Conservation (phyloP, 2,888 invertebrate genomes). For the Cheilosia soror region DNA sequence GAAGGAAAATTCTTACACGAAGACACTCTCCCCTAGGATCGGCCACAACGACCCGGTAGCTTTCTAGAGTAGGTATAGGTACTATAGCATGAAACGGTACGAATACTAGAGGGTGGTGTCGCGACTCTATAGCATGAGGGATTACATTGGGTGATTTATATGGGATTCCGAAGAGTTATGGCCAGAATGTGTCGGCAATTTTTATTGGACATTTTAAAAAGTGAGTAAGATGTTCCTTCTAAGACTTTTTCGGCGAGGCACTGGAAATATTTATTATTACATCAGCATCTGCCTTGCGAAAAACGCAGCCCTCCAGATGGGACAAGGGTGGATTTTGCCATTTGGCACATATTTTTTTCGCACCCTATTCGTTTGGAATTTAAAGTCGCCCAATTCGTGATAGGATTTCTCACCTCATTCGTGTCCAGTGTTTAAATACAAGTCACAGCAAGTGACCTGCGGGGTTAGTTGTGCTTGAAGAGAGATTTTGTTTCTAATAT, state of each 20-base stretch:
- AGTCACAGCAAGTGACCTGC: constrained; percentile 41
- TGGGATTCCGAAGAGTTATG: constrained; percentile 84
- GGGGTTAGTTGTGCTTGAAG: constrained; percentile 5
- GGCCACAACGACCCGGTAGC: constrained; percentile 54
- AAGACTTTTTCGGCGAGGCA: constrained; percentile 78
- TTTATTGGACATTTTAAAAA: constrained; percentile 85
- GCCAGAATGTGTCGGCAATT: constrained; percentile 85
- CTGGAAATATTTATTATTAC: constrained; percentile 74
- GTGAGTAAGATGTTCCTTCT: constrained; percentile 83
- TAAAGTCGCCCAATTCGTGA: constrained; percentile 49
- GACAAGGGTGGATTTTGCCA: constrained; percentile 6
- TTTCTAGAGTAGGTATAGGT: constrained; percentile 43
- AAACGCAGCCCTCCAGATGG: constrained; percentile 58
- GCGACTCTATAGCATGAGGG: constrained; percentile 83
- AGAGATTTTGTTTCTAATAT: background rate
- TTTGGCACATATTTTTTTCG: constrained; percentile 6
- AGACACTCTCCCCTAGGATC: constrained; percentile 62
- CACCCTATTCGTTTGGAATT: constrained; percentile 38
- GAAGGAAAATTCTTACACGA: constrained; percentile 66
- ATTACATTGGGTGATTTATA: constrained; percentile 84
- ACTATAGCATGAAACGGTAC: constrained; percentile 49
- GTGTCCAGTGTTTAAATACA: constrained; percentile 15
- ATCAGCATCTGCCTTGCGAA: constrained; percentile 63
- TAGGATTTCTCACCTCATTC: constrained; percentile 38
- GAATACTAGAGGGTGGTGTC: constrained; percentile 79